Conservation (phyloP, 2,888 invertebrate species). For the Caenorhabditis becei region DNA sequence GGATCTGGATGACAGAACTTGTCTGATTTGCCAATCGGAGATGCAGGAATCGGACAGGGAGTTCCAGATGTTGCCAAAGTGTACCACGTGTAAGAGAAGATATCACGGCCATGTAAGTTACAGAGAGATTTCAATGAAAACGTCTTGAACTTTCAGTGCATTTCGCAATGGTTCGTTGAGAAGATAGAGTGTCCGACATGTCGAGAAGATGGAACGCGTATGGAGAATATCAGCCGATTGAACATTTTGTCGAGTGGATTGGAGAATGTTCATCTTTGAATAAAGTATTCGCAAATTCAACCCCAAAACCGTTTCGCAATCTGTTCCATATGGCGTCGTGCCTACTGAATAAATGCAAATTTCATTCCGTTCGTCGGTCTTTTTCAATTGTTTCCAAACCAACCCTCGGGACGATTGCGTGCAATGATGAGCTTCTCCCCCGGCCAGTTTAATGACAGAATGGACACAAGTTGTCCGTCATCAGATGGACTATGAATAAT, state of each 20-base stretch:
- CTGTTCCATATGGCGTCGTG: not conserved
- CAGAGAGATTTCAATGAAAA: not conserved
- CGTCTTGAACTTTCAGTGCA: not conserved
- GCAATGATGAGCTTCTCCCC: constrained; percentile 33
- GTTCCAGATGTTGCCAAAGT: not conserved
- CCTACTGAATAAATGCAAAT: constrained; percentile 33
- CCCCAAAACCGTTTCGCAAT: not conserved
- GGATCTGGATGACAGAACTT: constrained; percentile 2
- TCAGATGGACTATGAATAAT: constrained; percentile 60
- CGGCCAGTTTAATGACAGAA: constrained; percentile 52
- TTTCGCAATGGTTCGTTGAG: not conserved
- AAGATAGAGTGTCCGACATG: not conserved
- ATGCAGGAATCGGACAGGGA: not conserved
- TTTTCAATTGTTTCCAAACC: constrained; percentile 37
- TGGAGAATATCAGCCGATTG: not conserved
- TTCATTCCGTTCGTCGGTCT: not conserved
- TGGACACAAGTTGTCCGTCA: constrained; percentile 57
- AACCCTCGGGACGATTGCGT: constrained; percentile 41
- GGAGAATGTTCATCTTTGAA: not conserved
- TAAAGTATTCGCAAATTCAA: not conserved
- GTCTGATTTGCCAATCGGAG: not conserved
- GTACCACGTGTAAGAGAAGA: not conserved
- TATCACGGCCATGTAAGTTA: not conserved
- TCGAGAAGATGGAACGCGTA: not conserved
- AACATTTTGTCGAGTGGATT: not conserved